Conservation (phyloP, 2,113 vertebrate species). For the Engystomops pustulosus region DNA sequence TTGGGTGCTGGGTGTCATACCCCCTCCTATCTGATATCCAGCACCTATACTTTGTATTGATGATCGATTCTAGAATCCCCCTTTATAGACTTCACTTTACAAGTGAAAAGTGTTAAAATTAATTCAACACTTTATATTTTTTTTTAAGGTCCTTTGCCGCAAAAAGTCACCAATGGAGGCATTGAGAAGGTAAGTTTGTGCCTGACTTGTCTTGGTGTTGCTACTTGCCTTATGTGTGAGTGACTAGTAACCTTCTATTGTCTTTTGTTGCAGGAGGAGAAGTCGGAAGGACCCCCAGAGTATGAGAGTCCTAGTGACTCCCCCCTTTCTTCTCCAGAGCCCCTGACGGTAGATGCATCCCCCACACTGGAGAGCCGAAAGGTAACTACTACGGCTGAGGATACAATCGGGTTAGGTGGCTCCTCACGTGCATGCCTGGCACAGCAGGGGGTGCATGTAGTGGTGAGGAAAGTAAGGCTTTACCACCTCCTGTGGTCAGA, state of each 20-base stretch:
- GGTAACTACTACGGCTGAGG: too few species aligned
- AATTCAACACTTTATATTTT: not conserved
- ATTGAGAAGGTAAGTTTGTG: conserved; percentile 82
- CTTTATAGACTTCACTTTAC: too few species aligned
- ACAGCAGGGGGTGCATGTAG: too few species aligned
- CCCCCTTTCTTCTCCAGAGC: not conserved
- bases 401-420: too few species aligned
- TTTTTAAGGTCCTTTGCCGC: conserved; percentile 82
- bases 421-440: too few species aligned
- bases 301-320: not conserved
- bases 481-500: too few species aligned
- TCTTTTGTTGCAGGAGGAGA: conserved; percentile 26
- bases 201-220: too few species aligned
- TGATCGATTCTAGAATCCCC: too few species aligned
- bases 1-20: too few species aligned
- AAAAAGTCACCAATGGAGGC: conserved; percentile 83
- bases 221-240: not conserved
- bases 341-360: not conserved
- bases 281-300: not conserved
- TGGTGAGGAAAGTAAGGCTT: too few species aligned
- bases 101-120: not conserved
- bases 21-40: too few species aligned
- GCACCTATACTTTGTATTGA: too few species aligned
- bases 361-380: not conserved
- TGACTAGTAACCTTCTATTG: not conserved